phyloP scores from a whole-genome alignment of 1,140 invertebrate genomes.

The Kradibia gibbosae region DNA sequence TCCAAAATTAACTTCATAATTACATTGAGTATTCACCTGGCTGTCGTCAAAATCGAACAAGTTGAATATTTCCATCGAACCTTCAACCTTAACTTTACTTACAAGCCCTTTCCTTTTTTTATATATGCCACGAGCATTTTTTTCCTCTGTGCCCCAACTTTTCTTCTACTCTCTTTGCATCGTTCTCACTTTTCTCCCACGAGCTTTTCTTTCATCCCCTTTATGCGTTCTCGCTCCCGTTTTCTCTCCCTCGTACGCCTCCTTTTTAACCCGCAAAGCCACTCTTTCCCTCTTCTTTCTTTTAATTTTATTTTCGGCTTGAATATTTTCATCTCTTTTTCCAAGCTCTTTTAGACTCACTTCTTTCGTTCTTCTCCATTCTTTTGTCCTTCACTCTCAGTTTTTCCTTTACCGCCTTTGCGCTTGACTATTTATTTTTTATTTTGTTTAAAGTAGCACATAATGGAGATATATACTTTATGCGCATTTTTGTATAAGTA shows the following conservation, averaged over 20 bases:
- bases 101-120: slow-evolving; percentile 20
- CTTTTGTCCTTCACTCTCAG: slow-evolving; percentile 47
- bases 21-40: neutral
- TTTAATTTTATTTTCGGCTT: slow-evolving; percentile 50
- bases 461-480: neutral
- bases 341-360: slow-evolving; percentile 20
- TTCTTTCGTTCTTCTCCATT: slow-evolving; percentile 19
- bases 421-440: slow-evolving; percentile 4
- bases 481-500: neutral
- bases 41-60: neutral
- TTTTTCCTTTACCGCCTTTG: slow-evolving; percentile 29
- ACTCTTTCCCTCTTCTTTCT: slow-evolving; percentile 41
- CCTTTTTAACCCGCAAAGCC: slow-evolving; percentile 19
- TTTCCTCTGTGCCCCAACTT: slow-evolving; percentile 7
- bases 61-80: no score
- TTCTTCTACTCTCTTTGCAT: slow-evolving; percentile 48
- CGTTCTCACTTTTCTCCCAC: slow-evolving; percentile 46
- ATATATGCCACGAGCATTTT: slow-evolving; percentile 34
- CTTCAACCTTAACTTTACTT: neutral
- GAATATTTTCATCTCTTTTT: slow-evolving; percentile 24
- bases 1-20: neutral
- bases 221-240: slow-evolving; percentile 44
- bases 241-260: slow-evolving; percentile 25
- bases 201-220: slow-evolving; percentile 48
- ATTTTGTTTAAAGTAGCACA: neutral